Evolutionary conservation across 2,797 vertebrate species (phyloP).

Genomic region (Danio albolineatus): DNA sequence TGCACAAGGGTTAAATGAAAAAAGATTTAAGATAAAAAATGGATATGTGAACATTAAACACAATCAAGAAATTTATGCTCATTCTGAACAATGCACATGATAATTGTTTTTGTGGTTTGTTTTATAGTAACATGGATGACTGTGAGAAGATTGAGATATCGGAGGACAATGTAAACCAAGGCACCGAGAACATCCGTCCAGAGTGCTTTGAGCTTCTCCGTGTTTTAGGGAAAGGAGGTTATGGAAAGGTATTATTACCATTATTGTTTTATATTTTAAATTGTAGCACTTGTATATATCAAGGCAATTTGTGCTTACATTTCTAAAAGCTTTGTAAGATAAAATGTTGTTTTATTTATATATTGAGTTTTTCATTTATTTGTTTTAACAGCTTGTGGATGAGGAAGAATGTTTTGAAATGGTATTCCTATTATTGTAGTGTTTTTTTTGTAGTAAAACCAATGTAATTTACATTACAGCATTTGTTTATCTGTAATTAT

Average conservation of each 20-base stretch:
- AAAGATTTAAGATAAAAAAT: background rate
- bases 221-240: constrained; percentile 96
- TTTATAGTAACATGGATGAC: constrained; percentile 92
- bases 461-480: too few relatives aligned
- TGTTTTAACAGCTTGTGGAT: too few relatives aligned
- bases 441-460: too few relatives aligned
- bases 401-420: too few relatives aligned
- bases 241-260: constrained; percentile 88
- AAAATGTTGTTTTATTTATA: too few relatives aligned
- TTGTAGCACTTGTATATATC: too few relatives aligned
- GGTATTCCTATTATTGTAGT: too few relatives aligned
- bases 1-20: too few relatives aligned
- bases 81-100: background rate
- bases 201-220: constrained; percentile 96
- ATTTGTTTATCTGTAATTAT: too few relatives aligned
- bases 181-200: constrained; percentile 94
- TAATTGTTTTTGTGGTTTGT: constrained; percentile 11
- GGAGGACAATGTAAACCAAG: constrained; percentile 96
- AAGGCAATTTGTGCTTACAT: too few relatives aligned
- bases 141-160: constrained; percentile 99
- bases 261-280: background rate
- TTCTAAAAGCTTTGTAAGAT: too few relatives aligned
- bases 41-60: background rate
- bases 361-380: too few relatives aligned
- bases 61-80: background rate